Evolutionary conservation across 2,113 vertebrate genomes (phyloP).

Genomic region (Pao palembangensis): DNA sequence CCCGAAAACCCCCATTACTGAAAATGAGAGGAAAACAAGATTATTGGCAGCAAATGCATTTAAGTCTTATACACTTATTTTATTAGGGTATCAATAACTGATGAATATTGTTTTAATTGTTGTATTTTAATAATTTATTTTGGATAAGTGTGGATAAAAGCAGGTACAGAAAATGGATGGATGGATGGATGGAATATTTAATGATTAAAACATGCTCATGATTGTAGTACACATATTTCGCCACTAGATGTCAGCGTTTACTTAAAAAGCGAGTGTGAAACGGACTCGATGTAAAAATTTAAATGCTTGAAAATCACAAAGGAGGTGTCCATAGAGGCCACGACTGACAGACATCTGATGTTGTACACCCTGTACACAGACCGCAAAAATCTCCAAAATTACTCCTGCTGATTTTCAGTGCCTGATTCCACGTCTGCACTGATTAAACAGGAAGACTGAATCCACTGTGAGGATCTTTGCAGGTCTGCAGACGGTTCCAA

Average conservation of each 20-base stretch:
- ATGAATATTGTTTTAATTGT: too few relatives aligned
- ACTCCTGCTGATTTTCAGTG: constrained; percentile 49
- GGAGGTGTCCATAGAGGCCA: too few relatives aligned
- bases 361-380: constrained; percentile 19
- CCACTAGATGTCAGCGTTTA: constrained; percentile 55
- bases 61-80: too few relatives aligned
- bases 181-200: too few relatives aligned
- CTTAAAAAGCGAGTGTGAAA: neutral
- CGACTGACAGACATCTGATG: constrained; percentile 6
- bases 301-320: too few relatives aligned
- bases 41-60: neutral
- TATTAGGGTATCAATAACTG: too few relatives aligned
- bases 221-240: neutral
- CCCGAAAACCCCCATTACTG: neutral
- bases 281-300: neutral
- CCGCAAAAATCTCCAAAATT: constrained; percentile 25
- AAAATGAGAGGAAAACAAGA: neutral
- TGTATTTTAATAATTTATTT: too few relatives aligned
- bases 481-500: constrained; percentile 21
- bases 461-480: constrained; percentile 45
- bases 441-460: constrained; percentile 34
- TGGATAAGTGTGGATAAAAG: too few relatives aligned
- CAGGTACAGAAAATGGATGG: too few relatives aligned
- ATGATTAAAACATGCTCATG: too few relatives aligned
- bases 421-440: constrained; percentile 47